Evolutionary conservation across 2,888 invertebrate genomes (phyloP), one percentile per base, ranked within the genome.

Genomic region (Argynnis bischoffii): DNA sequence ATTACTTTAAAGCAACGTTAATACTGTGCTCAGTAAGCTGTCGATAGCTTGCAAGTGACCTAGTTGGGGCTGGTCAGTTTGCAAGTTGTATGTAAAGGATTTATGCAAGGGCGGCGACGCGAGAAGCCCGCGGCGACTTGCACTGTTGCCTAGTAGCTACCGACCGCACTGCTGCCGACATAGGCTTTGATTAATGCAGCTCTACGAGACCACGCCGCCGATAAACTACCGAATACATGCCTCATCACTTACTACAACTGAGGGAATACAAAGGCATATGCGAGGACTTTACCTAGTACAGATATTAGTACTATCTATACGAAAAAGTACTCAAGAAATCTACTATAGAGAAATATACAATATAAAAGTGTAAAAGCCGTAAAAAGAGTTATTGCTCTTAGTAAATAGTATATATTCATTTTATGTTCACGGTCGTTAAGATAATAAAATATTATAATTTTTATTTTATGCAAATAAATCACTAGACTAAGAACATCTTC

Each of bases 51-150:
- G 18, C 64, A 59, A 64, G 61, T 70, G 67, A 67, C 60, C 67
- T 55, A 70, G 60, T 64, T 55, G 63, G 54, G 50, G 66, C 60
- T 63, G 71, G 71, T 69, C 72, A 72, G 61, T 70, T 64, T 65
- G 56, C 69, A 69, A 59, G 69, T 73, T 66, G 71, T 65, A 67
- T 71, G 69, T 68, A 71, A 66, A 69, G 70, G 72, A 70, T 73
- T 73, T 70, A 72, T 70, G 69, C 66, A 66, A 65, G 60, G 69
- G 69, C 55, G 69, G 69, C 68, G 72, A 68, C 71, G 64, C 59
- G 69, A 67, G 57, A 64, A 66, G 69, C 67, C 71, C 67, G 63
- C 63, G 65, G 71, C 59, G 47, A 63, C 65, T 68, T 48, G 54
- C 53, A 48, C 21, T 48, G 60, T 41, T 61, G 64, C 60, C 61